Evolutionary conservation across 1,140 invertebrate species (phyloP).

Genomic region (Drosophila kohkoa): DNA sequence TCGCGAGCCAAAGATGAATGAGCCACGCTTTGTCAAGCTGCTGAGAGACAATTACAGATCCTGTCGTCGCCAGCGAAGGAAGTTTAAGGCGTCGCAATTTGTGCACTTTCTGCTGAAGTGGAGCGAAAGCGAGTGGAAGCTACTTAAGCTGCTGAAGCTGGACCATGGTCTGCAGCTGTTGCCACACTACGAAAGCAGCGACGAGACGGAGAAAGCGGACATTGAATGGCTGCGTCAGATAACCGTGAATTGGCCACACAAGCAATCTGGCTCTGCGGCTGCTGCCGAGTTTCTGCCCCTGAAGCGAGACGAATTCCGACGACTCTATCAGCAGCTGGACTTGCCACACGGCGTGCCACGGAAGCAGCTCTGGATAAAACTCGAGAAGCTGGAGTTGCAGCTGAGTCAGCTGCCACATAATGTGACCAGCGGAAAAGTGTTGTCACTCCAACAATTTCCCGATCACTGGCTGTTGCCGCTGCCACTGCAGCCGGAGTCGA

Average conservation of each 20-base stretch:
- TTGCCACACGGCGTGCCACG: background rate
- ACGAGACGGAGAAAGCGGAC: too few relatives aligned
- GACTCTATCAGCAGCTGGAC: background rate
- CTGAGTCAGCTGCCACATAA: background rate
- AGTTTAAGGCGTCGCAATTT: background rate
- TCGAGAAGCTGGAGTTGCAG: conserved; percentile 14
- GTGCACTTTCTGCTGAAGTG: conserved; percentile 19
- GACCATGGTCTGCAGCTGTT: too few relatives aligned
- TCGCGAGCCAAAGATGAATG: too few relatives aligned
- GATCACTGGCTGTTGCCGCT: background rate
- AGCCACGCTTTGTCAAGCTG: conserved; percentile 35
- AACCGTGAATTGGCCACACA: too few relatives aligned
- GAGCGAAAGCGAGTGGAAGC: background rate
- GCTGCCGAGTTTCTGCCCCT: background rate
- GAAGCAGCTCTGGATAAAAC: background rate
- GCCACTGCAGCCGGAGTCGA: background rate
- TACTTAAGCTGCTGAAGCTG: background rate
- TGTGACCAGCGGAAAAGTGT: background rate
- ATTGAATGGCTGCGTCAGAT: conserved; percentile 20
- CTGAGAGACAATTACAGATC: conserved; percentile 40
- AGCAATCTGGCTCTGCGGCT: background rate
- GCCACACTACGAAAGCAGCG: too few relatives aligned
- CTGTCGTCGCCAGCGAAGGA: conserved; percentile 28
- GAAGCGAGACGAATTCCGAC: background rate
- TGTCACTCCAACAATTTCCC: background rate